phyloP scores from a whole-genome alignment of 2,888 invertebrate species.

The Cantharis lateralis region DNA sequence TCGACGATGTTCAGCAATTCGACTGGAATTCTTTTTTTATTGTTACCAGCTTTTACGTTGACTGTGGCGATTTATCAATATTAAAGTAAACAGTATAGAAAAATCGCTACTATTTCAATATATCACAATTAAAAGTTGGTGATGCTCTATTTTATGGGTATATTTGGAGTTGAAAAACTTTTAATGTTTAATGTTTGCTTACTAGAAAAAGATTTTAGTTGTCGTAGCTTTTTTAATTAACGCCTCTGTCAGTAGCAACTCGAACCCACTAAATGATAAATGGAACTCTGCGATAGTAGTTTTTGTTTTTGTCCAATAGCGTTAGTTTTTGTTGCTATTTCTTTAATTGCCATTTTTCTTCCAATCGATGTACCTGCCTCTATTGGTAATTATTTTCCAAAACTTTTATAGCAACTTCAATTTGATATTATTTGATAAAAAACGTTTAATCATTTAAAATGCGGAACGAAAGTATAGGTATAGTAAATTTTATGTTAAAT shows the following conservation, averaged over 20 bases:
- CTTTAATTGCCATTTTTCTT: conserved; percentile 7
- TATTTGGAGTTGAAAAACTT: background rate
- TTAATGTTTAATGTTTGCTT: background rate
- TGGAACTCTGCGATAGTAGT: conserved; percentile 26
- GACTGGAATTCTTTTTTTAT: background rate
- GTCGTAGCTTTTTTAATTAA: conserved; percentile 34
- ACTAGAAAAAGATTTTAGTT: conserved; percentile 25
- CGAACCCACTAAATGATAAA: conserved; percentile 36
- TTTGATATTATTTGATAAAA: background rate
- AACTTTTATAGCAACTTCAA: background rate
- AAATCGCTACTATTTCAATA: background rate
- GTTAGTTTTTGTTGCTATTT: conserved; percentile 24
- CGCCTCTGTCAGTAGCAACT: conserved; percentile 35
- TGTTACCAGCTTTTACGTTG: background rate
- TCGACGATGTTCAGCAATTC: background rate
- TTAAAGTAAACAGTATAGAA: background rate
- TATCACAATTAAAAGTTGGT: background rate
- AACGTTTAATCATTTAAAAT: conserved; percentile 11
- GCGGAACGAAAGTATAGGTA: background rate
- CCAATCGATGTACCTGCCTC: background rate
- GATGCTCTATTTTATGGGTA: background rate
- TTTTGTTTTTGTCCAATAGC: conserved; percentile 30
- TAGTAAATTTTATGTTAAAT: conserved; percentile 23
- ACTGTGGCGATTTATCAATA: background rate
- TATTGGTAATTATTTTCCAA: background rate